These are phyloP conservation scores for Drosophila parabipectinata DNA, from an alignment of 1,140 invertebrate species.

Conservation along the genomic window DNA sequence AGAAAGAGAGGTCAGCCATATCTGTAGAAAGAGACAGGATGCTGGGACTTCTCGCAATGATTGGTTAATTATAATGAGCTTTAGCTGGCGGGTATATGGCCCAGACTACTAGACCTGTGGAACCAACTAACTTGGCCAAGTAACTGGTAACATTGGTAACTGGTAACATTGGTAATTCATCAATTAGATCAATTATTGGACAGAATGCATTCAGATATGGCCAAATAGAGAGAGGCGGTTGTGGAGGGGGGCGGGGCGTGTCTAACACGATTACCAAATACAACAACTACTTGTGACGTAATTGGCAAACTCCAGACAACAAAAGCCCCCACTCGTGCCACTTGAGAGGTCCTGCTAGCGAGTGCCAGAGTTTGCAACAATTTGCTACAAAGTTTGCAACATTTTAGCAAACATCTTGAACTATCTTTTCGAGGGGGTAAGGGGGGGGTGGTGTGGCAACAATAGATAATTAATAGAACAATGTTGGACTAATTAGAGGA, in stretches of 20 bases:
- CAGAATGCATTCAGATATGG: background rate
- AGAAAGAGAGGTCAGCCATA: background rate
- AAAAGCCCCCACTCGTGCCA: constrained; percentile 5
- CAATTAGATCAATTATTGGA: constrained; percentile 34
- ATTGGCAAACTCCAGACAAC: constrained; percentile 44
- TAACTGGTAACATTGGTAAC: too few species aligned
- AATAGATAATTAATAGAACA: constrained; percentile 37
- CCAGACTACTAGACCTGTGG: too few species aligned
- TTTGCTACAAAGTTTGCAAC: constrained; percentile 35
- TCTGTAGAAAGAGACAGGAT: background rate
- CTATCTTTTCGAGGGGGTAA: constrained; percentile 11
- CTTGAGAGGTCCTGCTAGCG: background rate
- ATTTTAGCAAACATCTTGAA: constrained; percentile 34
- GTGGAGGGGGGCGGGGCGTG: constrained; percentile 3
- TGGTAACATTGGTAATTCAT: constrained; percentile 5
- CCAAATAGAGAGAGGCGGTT: background rate
- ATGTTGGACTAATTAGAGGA: constrained; percentile 13
- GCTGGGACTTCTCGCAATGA: constrained; percentile 53
- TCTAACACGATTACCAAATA: constrained; percentile 20
- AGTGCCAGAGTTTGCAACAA: constrained; percentile 36
- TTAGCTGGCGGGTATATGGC: constrained; percentile 45
- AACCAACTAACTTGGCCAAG: too few species aligned
- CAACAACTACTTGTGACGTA: constrained; percentile 39
- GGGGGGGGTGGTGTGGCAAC: background rate
- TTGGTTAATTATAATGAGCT: constrained; percentile 80